Conservation (phyloP, 2,888 invertebrate species). For the Listrodromus nycthemerus region DNA sequence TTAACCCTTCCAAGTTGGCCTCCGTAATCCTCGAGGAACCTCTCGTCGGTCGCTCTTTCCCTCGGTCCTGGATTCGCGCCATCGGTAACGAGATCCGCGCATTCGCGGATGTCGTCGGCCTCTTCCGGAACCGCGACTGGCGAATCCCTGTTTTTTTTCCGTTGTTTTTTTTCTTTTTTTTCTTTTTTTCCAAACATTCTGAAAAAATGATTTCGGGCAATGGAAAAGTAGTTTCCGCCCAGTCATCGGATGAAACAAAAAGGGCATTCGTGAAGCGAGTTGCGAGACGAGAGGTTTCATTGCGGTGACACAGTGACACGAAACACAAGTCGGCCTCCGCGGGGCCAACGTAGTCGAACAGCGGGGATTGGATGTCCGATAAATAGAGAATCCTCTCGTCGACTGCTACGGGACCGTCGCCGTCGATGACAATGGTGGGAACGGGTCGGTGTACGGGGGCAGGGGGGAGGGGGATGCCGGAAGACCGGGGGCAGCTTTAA, state of each 20-base stretch:
- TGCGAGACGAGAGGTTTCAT: slow-evolving; percentile 57
- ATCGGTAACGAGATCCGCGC: not conserved
- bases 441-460: not conserved
- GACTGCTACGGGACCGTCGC: slow-evolving; percentile 76
- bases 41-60: slow-evolving; percentile 38
- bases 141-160: too few relatives aligned
- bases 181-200: too few relatives aligned
- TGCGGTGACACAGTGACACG: slow-evolving; percentile 83
- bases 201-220: too few relatives aligned
- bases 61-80: not conserved
- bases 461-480: slow-evolving; percentile 76
- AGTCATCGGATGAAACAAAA: not conserved
- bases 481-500: slow-evolving; percentile 83
- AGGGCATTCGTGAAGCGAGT: not conserved
- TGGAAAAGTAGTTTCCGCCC: not conserved
- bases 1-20: slow-evolving; percentile 75
- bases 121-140: slow-evolving; percentile 73
- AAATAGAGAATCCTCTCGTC: slow-evolving; percentile 73
- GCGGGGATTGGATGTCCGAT: slow-evolving; percentile 76
- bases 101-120: not conserved
- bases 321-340: slow-evolving; percentile 73
- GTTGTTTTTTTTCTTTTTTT: too few relatives aligned
- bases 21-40: slow-evolving; percentile 17
- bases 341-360: slow-evolving; percentile 31
- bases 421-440: slow-evolving; percentile 56